phyloP scores from a whole-genome alignment of 2,113 vertebrate species.

The Sphaerodactylus townsendi region DNA sequence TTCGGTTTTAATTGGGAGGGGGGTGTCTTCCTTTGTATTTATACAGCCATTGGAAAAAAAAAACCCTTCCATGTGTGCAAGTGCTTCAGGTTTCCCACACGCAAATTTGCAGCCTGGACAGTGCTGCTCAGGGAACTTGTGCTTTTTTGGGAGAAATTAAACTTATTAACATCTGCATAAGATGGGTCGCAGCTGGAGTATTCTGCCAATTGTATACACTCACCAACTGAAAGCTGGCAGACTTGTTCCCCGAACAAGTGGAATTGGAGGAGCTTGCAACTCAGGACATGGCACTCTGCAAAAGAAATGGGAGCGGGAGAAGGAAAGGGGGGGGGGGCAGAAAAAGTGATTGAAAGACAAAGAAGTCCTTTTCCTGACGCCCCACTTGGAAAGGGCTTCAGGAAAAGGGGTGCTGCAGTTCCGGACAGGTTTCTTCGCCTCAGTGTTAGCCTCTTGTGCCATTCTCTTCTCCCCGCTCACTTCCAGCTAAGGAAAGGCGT shows the following conservation, averaged over 20 bases:
- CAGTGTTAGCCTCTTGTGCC: background rate
- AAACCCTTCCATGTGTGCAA: background rate
- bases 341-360: background rate
- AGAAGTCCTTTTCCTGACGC: background rate
- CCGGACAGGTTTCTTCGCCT: background rate
- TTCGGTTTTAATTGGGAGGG: background rate
- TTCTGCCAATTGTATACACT: background rate
- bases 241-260: background rate
- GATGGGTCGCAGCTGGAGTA: background rate
- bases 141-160: too few species aligned
- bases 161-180: background rate
- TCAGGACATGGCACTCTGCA: background rate
- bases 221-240: background rate
- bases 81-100: background rate
- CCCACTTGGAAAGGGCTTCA: background rate
- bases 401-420: background rate
- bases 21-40: background rate
- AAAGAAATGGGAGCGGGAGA: background rate
- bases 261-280: background rate
- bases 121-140: background rate
- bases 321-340: too few species aligned
- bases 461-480: background rate
- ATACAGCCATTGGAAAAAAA: background rate
- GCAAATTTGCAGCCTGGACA: background rate
- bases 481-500: background rate